Base-by-base conservation (phyloP, 2,113 vertebrate genomes). In the Dicaeum eximium region DNA sequence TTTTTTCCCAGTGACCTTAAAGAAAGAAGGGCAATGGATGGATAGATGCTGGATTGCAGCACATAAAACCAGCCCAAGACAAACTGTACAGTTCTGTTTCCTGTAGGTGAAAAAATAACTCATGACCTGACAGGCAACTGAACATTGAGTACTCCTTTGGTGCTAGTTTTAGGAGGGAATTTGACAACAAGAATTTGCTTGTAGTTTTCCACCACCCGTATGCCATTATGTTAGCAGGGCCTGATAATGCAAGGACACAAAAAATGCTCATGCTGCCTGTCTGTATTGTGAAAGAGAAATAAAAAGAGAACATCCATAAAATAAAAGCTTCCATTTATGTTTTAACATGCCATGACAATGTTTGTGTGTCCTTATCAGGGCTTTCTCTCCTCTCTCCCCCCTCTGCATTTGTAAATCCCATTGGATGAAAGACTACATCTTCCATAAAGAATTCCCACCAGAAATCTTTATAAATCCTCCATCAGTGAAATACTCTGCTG, bases 401-500 rank as follows among this genome's bases (percentile, higher is more conserved):
- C 53, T 50, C 71, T 83, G 51, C 82, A 83, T 96, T 96, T 87
- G 87, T 96, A 96, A 96, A 96, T 96, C 97, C 97, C 97, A 88
- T 82, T 93, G 96, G 96, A 97, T 96, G 96, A 97, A 96, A 98
- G 92, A 97, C 91, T 96, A 96, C 85, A 90, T 97, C 95, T 97
- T 97, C 96, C 92, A 95, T 97, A 97, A 97, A 98, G 97, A 98
- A 98, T 98, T 98, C 97, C 97, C 98, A 98, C 94, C 97, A 98
- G 98, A 98, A 98, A 97, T 97, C 97, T 97, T 97, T 97, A 97
- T 95, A 98, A 97, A 96, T 96, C 96, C 89, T 97, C 96, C 96
- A 97, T 97, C 97, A 97, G 92, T 96, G 92, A 98, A 97, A 97
- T 94, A 97, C 95, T 97, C 93, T 53, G 96, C 97, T 94, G 58